phyloP scores from a whole-genome alignment of 2,797 vertebrate species.

The Periparus ater region DNA sequence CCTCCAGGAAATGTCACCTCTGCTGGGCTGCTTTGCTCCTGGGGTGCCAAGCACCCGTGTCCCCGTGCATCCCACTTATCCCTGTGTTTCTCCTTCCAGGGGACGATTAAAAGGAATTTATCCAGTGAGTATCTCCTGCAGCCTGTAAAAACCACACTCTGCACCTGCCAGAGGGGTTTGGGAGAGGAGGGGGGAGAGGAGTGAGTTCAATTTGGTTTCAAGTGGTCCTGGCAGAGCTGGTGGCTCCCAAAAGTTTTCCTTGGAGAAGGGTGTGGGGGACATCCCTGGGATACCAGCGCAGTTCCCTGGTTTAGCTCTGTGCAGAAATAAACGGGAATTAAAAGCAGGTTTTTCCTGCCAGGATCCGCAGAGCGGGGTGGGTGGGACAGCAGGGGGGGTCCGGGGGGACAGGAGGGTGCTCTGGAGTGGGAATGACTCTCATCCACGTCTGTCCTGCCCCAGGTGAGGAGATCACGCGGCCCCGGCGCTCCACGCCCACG shows the following conservation, averaged over 20 bases:
- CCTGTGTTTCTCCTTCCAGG: slow-evolving; percentile 82
- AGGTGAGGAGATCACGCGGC: slow-evolving; percentile 96
- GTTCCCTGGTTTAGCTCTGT: fast-evolving
- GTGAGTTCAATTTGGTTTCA: not conserved
- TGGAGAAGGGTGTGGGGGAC: not conserved
- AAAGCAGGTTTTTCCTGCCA: not conserved
- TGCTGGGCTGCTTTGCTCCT: not conserved
- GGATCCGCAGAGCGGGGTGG: fast-evolving
- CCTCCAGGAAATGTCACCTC: not conserved
- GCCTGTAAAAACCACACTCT: not conserved
- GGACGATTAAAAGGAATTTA: slow-evolving; percentile 92
- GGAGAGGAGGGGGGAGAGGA: fast-evolving
- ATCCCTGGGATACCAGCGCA: not conserved
- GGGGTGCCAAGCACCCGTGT: not conserved
- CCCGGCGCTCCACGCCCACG: slow-evolving; percentile 90
- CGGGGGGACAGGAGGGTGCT: not conserved
- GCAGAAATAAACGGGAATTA: not conserved
- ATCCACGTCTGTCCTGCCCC: not conserved
- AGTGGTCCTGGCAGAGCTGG: not conserved
- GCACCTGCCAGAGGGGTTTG: not conserved
- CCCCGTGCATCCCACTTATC: not conserved
- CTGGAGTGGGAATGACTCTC: fast-evolving
- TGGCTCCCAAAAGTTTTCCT: not conserved
- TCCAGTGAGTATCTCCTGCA: slow-evolving; percentile 88
- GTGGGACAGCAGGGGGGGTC: not conserved